A percentile compares a stretch with the other conserved stretches of the same genome.
These are phyloP conservation scores for human DNA, from an alignment of 2,113 vertebrate genomes.

Conservation along the genomic window DNA sequence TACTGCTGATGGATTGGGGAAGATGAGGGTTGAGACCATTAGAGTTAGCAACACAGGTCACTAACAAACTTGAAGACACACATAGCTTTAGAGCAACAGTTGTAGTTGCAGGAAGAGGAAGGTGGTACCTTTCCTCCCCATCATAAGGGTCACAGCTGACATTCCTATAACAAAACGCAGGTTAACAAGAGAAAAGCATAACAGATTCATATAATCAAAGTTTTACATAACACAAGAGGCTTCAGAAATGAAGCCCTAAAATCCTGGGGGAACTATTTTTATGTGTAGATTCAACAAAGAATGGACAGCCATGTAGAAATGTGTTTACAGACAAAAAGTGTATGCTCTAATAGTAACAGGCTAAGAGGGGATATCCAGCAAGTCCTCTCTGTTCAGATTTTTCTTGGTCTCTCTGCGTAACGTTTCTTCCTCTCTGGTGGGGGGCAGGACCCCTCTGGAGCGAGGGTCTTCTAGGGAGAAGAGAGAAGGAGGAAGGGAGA, in stretches of 20 bases:
- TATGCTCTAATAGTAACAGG: background rate
- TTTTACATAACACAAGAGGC: background rate
- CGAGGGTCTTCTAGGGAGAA: background rate
- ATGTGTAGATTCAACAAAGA: background rate
- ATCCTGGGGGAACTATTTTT: too few relatives aligned
- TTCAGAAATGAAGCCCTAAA: background rate
- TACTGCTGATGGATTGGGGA: background rate
- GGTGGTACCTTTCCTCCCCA: background rate
- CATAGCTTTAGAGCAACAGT: too few relatives aligned
- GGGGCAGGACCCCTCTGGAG: background rate
- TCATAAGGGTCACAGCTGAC: background rate
- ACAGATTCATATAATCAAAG: background rate
- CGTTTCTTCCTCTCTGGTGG: background rate
- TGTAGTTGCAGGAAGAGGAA: background rate
- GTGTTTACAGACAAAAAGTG: background rate
- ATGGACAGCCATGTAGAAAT: background rate
- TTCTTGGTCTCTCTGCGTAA: background rate
- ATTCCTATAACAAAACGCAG: background rate
- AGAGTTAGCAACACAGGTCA: background rate
- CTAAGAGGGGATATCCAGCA: background rate
- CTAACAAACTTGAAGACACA: background rate
- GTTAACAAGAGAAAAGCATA: background rate
- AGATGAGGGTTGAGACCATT: background rate
- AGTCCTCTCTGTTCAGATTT: background rate
- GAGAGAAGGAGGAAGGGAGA: background rate